Evolutionary conservation across 2,888 invertebrate genomes (phyloP), one percentile per base, ranked within the genome.

Genomic region (Apocheima hispidaria): DNA sequence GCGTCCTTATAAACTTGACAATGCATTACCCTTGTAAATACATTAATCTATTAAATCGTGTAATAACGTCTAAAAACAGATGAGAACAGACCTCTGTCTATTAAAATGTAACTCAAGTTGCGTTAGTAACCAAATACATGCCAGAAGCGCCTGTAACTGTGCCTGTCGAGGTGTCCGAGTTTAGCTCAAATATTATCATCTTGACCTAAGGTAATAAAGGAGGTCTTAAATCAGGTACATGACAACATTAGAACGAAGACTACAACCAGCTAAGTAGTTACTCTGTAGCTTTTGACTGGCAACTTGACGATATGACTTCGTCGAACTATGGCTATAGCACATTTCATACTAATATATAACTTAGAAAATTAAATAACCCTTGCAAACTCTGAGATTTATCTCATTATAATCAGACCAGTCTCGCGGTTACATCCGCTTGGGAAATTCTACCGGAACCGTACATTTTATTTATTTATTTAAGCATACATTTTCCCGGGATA

Each of bases 1-100:
- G 73, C 78, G 84, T n/a, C n/a, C n/a, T n/a, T 81, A 86, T 86
- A 86, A 86, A 86, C 87, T 86, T 87, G 86, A 83, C 86, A 86
- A 79, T 86, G 84, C 73, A 61, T 68, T 69, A 72, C 66, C 61
- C 75, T 70, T 72, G 75, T 40, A 81, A 75, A 79, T 59, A 79
- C 79, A 78, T 79, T 82, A 74, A 78, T 79, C 74, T 77, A 65
- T 74, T 69, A 82, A 84, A 83, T 82, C 75, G 74, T 71, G 63
- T 73, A 81, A 74, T 82, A 81, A 84, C 82, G 71, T 51, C 36
- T 71, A 72, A 75, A 71, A 76, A 79, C 74, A 41, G 61, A 62
- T 23, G 23, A 26, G 12, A 52, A 56, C 20, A 52, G 36, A 41
- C 49, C 14, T 3, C 6, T 53, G 53, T 35, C 20, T 21, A 26